Conservation (phyloP, 2,113 vertebrate genomes). For the Ophthalmolycus amberensis region DNA sequence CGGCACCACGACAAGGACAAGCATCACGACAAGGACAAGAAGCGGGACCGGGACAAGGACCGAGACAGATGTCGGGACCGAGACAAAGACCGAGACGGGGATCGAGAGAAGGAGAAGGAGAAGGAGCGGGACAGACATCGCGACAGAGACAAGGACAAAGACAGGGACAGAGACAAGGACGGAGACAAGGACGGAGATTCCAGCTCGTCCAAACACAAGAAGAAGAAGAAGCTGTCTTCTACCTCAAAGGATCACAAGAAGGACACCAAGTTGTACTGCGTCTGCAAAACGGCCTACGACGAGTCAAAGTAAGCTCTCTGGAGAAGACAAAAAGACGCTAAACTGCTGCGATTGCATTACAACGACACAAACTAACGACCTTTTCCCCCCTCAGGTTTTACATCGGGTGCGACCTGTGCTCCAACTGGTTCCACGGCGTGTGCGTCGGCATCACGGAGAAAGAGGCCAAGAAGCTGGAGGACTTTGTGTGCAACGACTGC, state of each 20-base stretch:
- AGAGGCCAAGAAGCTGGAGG: conserved; percentile 99
- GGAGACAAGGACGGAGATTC: conserved; percentile 78
- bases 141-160: conserved; percentile 45
- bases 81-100: conserved; percentile 31
- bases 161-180: conserved; percentile 43
- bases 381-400: conserved; percentile 90
- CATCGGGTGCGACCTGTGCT: conserved; percentile 99
- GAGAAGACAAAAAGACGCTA: no score
- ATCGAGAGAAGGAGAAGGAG: conserved; percentile 52
- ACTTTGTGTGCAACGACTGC: conserved; percentile 99
- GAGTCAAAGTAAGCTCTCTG: conserved; percentile 92
- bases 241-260: conserved; percentile 98
- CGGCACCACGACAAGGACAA: conserved; percentile 71
- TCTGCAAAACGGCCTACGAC: conserved; percentile 98
- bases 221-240: conserved; percentile 97
- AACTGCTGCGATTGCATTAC: background rate
- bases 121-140: conserved; percentile 46
- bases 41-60: conserved; percentile 68
- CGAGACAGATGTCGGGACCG: conserved; percentile 66
- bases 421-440: conserved; percentile 99
- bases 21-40: conserved; percentile 67
- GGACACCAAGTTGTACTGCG: conserved; percentile 98
- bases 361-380: background rate
- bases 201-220: conserved; percentile 91
- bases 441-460: conserved; percentile 99